Conservation (phyloP, 2,888 invertebrate genomes). For the Sepioteuthis lessoniana region DNA sequence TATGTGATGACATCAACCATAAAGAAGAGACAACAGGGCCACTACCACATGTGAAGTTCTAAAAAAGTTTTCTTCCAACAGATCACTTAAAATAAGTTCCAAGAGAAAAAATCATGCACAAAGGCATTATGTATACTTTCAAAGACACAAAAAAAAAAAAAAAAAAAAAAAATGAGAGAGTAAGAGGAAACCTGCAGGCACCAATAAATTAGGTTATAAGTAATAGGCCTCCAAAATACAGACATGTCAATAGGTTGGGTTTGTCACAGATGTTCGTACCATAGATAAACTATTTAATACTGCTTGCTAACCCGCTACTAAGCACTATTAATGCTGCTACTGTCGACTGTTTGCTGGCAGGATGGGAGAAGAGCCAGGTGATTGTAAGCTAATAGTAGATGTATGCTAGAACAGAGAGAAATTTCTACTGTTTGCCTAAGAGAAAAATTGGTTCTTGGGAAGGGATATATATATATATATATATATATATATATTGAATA, state of each 20-base stretch:
- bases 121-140: not conserved
- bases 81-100: constrained; percentile 3
- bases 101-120: not conserved
- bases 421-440: not conserved
- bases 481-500: too few relatives aligned
- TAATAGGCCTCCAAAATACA: not conserved
- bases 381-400: not conserved
- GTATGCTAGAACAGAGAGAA: not conserved
- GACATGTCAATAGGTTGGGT: not conserved
- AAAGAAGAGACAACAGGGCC: too few relatives aligned
- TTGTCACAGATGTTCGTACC: not conserved
- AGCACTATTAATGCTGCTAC: not conserved
- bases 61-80: not conserved
- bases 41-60: too few relatives aligned
- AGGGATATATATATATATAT: too few relatives aligned
- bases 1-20: not conserved
- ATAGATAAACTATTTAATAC: not conserved
- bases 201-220: not conserved
- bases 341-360: not conserved
- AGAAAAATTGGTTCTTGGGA: not conserved
- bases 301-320: not conserved
- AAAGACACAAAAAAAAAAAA: not conserved
- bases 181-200: not conserved
- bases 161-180: not conserved
- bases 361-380: not conserved